Evolutionary conservation across 2,888 invertebrate genomes (phyloP).

Genomic region (Ormyrus nitidulus): DNA sequence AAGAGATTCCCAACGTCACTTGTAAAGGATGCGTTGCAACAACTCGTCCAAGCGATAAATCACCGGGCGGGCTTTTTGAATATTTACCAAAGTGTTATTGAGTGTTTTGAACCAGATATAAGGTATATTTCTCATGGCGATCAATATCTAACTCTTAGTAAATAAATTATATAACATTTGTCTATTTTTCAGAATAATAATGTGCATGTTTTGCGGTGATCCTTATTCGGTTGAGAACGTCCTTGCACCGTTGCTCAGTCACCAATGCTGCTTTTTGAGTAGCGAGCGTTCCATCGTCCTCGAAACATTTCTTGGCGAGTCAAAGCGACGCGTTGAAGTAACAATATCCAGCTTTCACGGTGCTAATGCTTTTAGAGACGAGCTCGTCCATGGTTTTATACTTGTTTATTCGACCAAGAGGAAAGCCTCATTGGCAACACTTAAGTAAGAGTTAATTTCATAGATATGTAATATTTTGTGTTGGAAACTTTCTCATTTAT

Average conservation of each 20-base stretch:
- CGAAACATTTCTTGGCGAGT: conserved; percentile 94
- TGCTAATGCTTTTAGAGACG: conserved; percentile 92
- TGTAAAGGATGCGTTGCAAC: conserved; percentile 84
- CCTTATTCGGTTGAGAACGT: conserved; percentile 94
- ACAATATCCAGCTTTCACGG: conserved; percentile 96
- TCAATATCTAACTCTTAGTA: neutral
- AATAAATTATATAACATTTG: conserved; percentile 1
- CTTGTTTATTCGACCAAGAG: conserved; percentile 96
- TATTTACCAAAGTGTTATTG: conserved; percentile 85
- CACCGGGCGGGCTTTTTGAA: conserved; percentile 86
- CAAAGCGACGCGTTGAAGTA: conserved; percentile 92
- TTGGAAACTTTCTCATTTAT: too few relatives aligned
- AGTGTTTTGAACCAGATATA: conserved; percentile 89
- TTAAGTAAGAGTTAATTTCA: conserved; percentile 80
- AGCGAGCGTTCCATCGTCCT: conserved; percentile 92
- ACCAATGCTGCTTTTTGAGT: conserved; percentile 90
- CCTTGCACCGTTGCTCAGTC: conserved; percentile 89
- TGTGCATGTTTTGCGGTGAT: conserved; percentile 98
- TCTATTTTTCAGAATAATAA: conserved; percentile 83
- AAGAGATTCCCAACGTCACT: conserved; percentile 81
- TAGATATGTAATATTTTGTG: conserved; percentile 19
- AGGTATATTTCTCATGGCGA: conserved; percentile 76
- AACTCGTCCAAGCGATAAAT: conserved; percentile 86
- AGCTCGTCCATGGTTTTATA: conserved; percentile 95
- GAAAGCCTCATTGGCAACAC: conserved; percentile 94